Evolutionary conservation across 2,113 vertebrate genomes (phyloP).

Genomic region (Odobenus rosmarus): DNA sequence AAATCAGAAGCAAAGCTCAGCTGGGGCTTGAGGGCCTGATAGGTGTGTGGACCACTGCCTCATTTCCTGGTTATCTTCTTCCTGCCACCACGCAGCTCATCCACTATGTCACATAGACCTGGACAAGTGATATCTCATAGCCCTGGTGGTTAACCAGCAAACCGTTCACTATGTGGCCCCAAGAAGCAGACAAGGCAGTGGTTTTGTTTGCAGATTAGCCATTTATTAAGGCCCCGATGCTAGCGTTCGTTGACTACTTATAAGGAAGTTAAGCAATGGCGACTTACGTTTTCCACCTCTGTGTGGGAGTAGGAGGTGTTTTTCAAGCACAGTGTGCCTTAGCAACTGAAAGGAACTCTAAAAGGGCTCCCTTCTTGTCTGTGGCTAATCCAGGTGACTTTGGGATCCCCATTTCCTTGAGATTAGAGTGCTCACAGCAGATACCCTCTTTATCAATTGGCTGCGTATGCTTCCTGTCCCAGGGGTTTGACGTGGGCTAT

Average conservation of each 20-base stretch:
- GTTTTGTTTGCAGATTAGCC: not conserved
- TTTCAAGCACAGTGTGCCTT: not conserved
- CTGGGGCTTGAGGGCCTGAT: no score
- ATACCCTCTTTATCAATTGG: not conserved
- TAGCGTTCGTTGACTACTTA: no score
- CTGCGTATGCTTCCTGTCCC: conserved; percentile 14
- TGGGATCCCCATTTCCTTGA: not conserved
- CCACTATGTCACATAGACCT: not conserved
- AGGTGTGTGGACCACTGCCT: no score
- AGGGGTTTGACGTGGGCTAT: not conserved
- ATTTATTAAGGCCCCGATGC: not conserved
- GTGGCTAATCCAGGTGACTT: conserved; percentile 26
- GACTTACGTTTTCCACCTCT: not conserved
- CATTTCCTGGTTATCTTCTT: not conserved
- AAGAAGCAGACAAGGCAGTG: not conserved
- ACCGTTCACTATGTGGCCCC: not conserved
- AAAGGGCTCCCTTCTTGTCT: not conserved
- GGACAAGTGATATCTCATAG: not conserved
- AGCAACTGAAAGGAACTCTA: not conserved
- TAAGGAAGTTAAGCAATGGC: not conserved
- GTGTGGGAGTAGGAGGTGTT: not conserved
- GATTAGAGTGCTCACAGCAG: not conserved
- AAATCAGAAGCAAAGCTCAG: not conserved
- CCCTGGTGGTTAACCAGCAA: not conserved
- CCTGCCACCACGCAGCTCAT: not conserved